These are phyloP conservation scores for Diabrotica undecimpunctata DNA, from an alignment of 1,140 invertebrate species.

Conservation along the genomic window DNA sequence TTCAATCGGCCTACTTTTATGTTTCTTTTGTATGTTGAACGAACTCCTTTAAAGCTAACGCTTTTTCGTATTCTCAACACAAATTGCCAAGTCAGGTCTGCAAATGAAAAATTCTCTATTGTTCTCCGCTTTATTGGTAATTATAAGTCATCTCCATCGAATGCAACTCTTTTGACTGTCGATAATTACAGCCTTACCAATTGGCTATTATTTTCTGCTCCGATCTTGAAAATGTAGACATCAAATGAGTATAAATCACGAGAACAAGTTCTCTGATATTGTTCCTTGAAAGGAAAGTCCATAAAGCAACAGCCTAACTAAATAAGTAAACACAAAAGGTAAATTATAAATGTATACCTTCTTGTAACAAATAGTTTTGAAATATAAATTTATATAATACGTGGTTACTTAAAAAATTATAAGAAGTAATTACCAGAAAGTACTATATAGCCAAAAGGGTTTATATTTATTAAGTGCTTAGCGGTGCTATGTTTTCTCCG, in stretches of 20 bases:
- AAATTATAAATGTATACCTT: no score
- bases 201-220: not conserved
- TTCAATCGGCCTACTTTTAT: no score
- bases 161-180: not conserved
- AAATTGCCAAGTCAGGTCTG: not conserved
- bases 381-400: no score
- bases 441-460: no score
- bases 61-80: not conserved
- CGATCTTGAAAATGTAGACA: constrained; percentile 2
- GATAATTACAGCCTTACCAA: not conserved
- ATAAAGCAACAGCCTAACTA: not conserved
- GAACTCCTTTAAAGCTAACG: not conserved
- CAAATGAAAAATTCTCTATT: not conserved
- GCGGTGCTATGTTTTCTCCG: no score
- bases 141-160: not conserved
- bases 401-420: no score
- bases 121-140: constrained; percentile 2
- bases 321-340: no score
- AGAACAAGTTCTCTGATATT: not conserved
- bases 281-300: not conserved
- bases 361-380: no score
- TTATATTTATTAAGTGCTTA: no score
- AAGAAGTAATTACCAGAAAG: no score
- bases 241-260: not conserved
- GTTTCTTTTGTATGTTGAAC: no score